Base-by-base conservation (phyloP, 1,140 invertebrate genomes). In the Oppia nitens region DNA sequence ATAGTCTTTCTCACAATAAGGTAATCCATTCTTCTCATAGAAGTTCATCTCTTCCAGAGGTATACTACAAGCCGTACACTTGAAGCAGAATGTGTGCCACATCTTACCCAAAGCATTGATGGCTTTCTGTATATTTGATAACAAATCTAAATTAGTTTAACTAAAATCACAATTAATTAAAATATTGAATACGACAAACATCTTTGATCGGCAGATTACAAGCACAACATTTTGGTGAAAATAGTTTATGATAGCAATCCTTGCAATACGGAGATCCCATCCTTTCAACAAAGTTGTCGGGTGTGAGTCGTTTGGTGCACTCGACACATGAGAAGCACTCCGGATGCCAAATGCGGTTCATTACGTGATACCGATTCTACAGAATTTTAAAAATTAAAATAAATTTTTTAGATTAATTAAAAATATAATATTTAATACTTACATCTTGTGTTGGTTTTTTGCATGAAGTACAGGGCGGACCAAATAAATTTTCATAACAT, bases 161-260 rank as follows among this genome's bases (percentile, higher is more conserved):
- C 20, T 50, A 6, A 6, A 25, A 11, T 50, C n/a, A 50, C 6
- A 6, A 50, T 50, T 20, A 50, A 11, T 50, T 50, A 21, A 25
- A 21, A n/a, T n/a, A n/a, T 61, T 91, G 93, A 92, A 98, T 28
- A 98, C 89, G 3, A 57, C 56, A 24, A 21, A 91, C 56, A 77
- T 98, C 94, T 66, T 96, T 78, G 72, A 98, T 98, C 6, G 95
- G 89, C 62, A 91, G 92, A 73, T 95, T 94, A 77, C 95, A 99
- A 72, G 95, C 96, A 59, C 88, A 88, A 75, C 95, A 99, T 67
- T 91, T 79, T 1, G 95, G 94, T 58, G 92, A 95, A 75, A 98
- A 99, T 49, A 98, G 77, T 67, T 93, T 91, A 72, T 98, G 94
- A 71, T 98, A 98, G 72, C 98, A 94, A 4, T 84, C 80, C 71